Base-by-base conservation (phyloP, 2,888 invertebrate species). In the Apamea sordens region DNA sequence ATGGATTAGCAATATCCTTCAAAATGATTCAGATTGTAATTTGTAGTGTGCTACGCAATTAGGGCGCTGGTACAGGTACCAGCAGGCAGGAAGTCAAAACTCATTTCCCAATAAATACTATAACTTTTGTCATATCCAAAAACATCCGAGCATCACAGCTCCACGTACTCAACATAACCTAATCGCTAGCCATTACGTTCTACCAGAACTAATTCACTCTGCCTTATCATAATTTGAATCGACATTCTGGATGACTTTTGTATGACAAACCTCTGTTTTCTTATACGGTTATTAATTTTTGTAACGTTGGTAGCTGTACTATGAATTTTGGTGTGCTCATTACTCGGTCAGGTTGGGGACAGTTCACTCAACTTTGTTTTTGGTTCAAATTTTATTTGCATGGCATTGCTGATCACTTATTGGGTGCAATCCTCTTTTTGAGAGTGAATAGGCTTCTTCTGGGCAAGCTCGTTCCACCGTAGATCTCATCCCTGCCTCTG, bases 181-280 rank as follows among this genome's bases (percentile, higher is more conserved):
- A 95, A 95, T 95, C 94, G 94, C 92, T 85, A 88, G 92, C 94
- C 95, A 96, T 96, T 96, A 96, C 92, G 92, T 91, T 92, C 94
- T 97, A 95, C 96, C 96, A 95, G 96, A 97, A 97, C 97, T 96
- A 97, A 97, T 97, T 95, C 93, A 89, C 92, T 89, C 88, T 90
- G 93, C 92, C 95, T 96, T 97, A 97, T 97, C 97, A 95, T 97
- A 96, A 96, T 96, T 95, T 94, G 95, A 95, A 97, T 97, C 97
- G 96, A 95, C 95, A 93, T 95, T 94, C 92, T 93, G 94, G 93
- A 96, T 95, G 95, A 95, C 93, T 95, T 95, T 95, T 94, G 95
- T 95, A 96, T 95, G 96, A 96, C 96, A 95, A 96, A 95, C 95
- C 95, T 93, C 94, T 95, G 95, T 95, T 95, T 96, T 95, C 94